These are phyloP conservation scores for Microplitis demolitor DNA, from an alignment of 1,140 invertebrate species.

Conservation along the genomic window DNA sequence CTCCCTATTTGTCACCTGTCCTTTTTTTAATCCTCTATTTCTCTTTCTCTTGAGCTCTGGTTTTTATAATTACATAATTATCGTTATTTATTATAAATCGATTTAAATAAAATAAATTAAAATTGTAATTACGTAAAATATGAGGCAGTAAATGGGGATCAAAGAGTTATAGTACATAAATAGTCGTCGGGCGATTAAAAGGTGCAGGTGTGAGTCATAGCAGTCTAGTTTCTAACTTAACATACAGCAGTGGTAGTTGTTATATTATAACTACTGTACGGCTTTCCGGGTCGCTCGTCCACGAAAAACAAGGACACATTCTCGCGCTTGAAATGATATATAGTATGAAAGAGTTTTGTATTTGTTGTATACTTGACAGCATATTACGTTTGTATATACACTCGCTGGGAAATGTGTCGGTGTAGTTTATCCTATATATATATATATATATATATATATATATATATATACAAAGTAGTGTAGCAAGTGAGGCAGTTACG, in stretches of 20 bases:
- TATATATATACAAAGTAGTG: background rate
- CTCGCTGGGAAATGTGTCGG: background rate
- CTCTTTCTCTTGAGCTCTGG: background rate
- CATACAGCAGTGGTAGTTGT: background rate
- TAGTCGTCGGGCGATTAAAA: background rate
- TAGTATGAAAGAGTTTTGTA: too few relatives aligned
- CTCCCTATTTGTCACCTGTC: background rate
- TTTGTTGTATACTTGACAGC: too few relatives aligned
- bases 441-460: too few relatives aligned
- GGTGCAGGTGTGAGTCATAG: background rate
- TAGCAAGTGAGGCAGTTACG: slow-evolving; percentile 8
- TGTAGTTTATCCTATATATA: too few relatives aligned
- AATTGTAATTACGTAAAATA: too few relatives aligned
- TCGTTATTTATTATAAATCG: too few relatives aligned
- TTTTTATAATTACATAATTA: too few relatives aligned
- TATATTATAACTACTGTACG: background rate
- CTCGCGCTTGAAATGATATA: slow-evolving; percentile 9
- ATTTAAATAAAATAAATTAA: too few relatives aligned
- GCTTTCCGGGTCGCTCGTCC: slow-evolving; percentile 25
- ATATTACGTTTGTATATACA: background rate
- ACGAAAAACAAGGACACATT: slow-evolving; percentile 29
- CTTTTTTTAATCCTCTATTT: background rate
- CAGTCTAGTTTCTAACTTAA: background rate
- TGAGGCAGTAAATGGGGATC: too few relatives aligned
- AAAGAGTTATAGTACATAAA: background rate